Evolutionary conservation across 2,113 vertebrate genomes (phyloP), one percentile per base, ranked within the genome.

Genomic region (Halichoeres trimaculatus): DNA sequence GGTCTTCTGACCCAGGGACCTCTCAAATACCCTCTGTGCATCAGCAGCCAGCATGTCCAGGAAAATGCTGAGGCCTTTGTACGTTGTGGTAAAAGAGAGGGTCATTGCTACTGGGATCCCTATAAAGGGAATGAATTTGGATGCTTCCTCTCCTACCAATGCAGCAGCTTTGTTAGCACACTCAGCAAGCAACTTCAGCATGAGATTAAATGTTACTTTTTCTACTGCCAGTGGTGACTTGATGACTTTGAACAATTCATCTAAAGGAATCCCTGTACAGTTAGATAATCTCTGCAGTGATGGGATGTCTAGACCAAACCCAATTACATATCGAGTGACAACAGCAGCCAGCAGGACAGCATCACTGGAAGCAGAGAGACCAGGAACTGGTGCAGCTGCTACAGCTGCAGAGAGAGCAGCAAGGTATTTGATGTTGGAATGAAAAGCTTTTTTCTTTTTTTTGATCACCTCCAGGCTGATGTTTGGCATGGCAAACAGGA

Each of bases 91-190:
- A 35, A 17, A 76, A 16, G 76, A 77, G n/a, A 50, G 0, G 22
- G 0, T 0, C 19, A 36, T 23, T 53, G 64, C 59, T 19, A 0
- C 10, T 24, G 51, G 41, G 36, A 69, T 67, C 59, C 76, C 73
- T 12, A 74, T 0, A 0, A 72, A 0, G 9, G 70, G 70, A 36
- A 80, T 47, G 0, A 55, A 63, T 45, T 20, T 58, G 8, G 10
- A 12, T 0, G 0, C 43, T 74, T 80, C 58, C 41, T 70, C 64
- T 66, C 10, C 72, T 48, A 4, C 16, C 6, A 35, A 38, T 53
- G 30, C n/a, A 13, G 17, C 13, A 8, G 1, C 2, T 19, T 0
- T 0, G 0, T 0, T 1, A 22, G 0, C 0, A 8, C 1, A 30
- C 0, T 34, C 5, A 17, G 2, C 0, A 0, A 62, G 0, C 4